These are phyloP conservation scores for Benitochromis conjunctus DNA, from an alignment of 2,113 vertebrate species.

Conservation along the genomic window DNA sequence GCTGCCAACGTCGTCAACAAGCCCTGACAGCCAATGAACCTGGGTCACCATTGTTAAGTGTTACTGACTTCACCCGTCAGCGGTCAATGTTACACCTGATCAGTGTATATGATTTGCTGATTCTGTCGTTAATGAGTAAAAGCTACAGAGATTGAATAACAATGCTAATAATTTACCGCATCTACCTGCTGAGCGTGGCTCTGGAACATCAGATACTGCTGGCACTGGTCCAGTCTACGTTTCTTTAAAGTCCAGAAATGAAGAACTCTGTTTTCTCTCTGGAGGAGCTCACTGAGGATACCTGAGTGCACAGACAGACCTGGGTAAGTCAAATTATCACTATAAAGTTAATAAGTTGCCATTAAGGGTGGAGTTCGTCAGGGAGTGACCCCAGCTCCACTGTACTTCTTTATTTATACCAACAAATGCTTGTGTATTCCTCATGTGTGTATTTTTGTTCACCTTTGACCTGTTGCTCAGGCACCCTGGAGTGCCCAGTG, in stretches of 20 bases:
- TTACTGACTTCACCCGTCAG: neutral
- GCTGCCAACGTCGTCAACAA: no score
- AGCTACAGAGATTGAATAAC: neutral
- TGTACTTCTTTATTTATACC: neutral
- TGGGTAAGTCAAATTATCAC: neutral
- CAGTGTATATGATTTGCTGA: neutral
- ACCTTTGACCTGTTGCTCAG: conserved; percentile 99
- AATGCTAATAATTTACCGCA: neutral
- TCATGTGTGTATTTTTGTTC: neutral
- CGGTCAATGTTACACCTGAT: neutral
- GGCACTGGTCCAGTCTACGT: conserved; percentile 92
- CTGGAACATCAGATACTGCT: conserved; percentile 96
- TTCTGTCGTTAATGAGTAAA: neutral
- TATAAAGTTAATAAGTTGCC: neutral
- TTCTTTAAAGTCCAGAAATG: conserved; percentile 99
- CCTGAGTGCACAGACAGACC: conserved; percentile 67
- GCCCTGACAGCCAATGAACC: no score
- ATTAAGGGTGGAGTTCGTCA: neutral
- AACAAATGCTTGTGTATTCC: neutral
- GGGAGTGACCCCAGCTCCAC: neutral
- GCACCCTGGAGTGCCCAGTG: conserved; percentile 89
- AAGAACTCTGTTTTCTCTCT: conserved; percentile 94
- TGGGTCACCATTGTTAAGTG: no score
- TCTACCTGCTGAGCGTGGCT: conserved; percentile 93
- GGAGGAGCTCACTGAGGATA: conserved; percentile 92